Evolutionary conservation across 2,113 vertebrate species (phyloP), one percentile per base, ranked within the genome.

Genomic region (Camelus dromedarius): DNA sequence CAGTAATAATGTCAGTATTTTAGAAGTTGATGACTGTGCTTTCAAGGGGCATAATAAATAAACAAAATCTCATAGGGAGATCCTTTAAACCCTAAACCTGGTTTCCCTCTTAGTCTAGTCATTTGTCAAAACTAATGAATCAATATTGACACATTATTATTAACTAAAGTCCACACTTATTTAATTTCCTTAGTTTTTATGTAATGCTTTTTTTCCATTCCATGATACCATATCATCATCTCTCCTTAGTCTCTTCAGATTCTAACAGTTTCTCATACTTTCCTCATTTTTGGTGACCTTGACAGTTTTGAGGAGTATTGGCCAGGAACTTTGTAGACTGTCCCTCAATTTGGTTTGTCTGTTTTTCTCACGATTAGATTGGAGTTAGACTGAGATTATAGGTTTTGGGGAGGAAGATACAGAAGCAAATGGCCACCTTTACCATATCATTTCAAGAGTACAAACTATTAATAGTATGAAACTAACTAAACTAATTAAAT

Each of bases 1-100:
- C 54, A 79, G 54, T 62, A 96, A 84, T 83, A 88, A 52, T 77
- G 32, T 18, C 64, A 60, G 54, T 90, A 64, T 66, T 81, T 93
- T 86, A 82, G 93, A 80, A 86, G 62, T 24, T 70, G 52, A 90
- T 87, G 73, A 83, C 75, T 91, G 3, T 67, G 85, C 66, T 95
- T 86, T 60, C 73, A 90, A 96, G 58, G 54, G 76, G 10, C 30
- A 90, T 35, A 76, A 64, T 58, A 26, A 76, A 54, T 77, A 91
- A 30, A 58, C 56, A 91, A 93, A 83, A 95, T 70, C n/a, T 26
- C 35, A 86, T 26, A 91, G 30, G 22, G 50, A 56, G 13, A 82
- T 75, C 18, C 26, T 69, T 28, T n/a, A 91, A 91, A 81, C 15
- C 10, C 30, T 52, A 75, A 28, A 82, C 50, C 19, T 58, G n/a